These are phyloP conservation scores for Coryphaenoides rupestris DNA, from an alignment of 2,113 vertebrate species.

Conservation along the genomic window DNA sequence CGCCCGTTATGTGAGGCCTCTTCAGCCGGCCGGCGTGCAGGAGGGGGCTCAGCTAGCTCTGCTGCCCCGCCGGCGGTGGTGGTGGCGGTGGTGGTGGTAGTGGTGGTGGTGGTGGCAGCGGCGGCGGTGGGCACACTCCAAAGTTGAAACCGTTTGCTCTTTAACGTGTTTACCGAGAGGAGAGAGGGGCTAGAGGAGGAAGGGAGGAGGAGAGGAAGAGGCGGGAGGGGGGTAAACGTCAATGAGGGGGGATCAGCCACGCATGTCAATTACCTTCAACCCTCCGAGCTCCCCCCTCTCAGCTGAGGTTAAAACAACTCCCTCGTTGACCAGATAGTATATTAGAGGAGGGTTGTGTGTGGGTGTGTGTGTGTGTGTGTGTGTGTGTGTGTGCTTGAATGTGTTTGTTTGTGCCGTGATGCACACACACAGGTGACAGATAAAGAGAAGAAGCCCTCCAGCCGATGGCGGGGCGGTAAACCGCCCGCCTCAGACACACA, in stretches of 20 bases:
- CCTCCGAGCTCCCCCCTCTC: conserved; percentile 38
- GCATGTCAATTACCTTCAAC: conserved; percentile 41
- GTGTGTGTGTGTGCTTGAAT: conserved; percentile 11
- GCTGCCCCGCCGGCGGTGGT: too few relatives aligned
- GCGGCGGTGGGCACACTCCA: too few relatives aligned
- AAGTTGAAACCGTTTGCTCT: conserved; percentile 67
- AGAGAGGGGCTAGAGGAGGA: conserved; percentile 29
- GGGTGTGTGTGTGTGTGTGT: conserved; percentile 12
- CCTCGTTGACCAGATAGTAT: conserved; percentile 52
- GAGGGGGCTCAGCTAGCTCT: conserved; percentile 74
- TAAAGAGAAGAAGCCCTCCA: conserved; percentile 36
- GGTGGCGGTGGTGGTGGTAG: too few relatives aligned
- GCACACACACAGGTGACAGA: conserved; percentile 39
- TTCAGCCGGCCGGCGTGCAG: conserved; percentile 65
- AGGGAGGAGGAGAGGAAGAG: conserved; percentile 14
- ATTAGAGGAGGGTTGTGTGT: conserved; percentile 15
- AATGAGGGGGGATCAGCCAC: conserved; percentile 30
- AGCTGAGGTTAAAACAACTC: conserved; percentile 60
- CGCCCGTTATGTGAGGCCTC: conserved; percentile 68
- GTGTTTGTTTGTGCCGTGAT: not conserved
- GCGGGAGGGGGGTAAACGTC: conserved; percentile 28
- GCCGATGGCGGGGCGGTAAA: conserved; percentile 56
- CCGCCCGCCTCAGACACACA: conserved; percentile 62
- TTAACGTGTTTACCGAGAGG: conserved; percentile 56
- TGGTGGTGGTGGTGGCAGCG: too few relatives aligned